Base-by-base conservation (phyloP, 2,888 invertebrate species). In the Lysandra bellargus region DNA sequence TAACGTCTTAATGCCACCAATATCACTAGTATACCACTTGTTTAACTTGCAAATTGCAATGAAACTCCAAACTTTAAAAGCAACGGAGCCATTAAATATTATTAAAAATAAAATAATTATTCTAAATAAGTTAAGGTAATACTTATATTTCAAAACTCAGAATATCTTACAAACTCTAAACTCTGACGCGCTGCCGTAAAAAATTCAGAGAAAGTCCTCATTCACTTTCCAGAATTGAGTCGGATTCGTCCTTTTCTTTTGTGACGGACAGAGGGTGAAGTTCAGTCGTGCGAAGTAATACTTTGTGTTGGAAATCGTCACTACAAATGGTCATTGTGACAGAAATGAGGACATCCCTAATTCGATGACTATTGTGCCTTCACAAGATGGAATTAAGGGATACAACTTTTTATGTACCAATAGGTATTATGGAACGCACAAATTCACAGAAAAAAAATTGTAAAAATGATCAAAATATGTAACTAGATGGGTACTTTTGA, bases 251-350 rank as follows among this genome's bases (percentile, higher is more conserved):
- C 49, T 49, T 49, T 49, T 49, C n/a, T 61, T 61, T 61, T 61
- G 61, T 61, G 61, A 61, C 61, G 61, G 61, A 61, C 64, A 64
- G 64, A 64, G 64, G 64, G 64, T 64, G 64, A 64, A 64, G 64
- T 61, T 61, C 61, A 61, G 61, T 64, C 64, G 64, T 64, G 64
- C 64, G 64, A 64, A 30, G 30, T 64, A 64, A 64, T 64, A 64
- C 23, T 64, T 9, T 64, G 23, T 64, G 64, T 23, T 64, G 9
- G 64, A 4, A 64, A 64, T 64, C 23, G 30, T 64, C 64, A 64
- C 64, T 23, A 64, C 64, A 64, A 64, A 64, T 64, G 64, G 23
- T 64, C 64, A 64, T 64, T 64, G 23, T 23, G 23, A 23, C 23
- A 23, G 64, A 64, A 64, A 64, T 23, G 64, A 9, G 30, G 73